Conservation (phyloP, 2,888 invertebrate genomes). For the Cryptophagus acutangulus region DNA sequence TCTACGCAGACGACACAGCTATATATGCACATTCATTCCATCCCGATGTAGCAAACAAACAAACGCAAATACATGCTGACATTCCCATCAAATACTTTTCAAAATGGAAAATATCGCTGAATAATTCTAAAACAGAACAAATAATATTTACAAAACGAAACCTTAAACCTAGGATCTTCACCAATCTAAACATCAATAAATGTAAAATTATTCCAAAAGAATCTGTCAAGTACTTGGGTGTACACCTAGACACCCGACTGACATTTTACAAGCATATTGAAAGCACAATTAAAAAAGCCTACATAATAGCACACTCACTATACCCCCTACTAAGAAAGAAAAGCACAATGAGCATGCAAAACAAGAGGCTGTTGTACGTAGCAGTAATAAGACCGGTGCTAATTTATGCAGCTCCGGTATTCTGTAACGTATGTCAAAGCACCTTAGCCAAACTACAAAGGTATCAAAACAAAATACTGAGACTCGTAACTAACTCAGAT, state of each 20-base stretch:
- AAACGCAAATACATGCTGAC: not conserved
- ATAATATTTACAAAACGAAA: not conserved
- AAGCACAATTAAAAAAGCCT: not conserved
- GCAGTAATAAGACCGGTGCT: no score
- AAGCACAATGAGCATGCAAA: no score
- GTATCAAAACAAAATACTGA: no score
- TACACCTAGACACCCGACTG: not conserved
- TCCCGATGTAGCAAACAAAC: not conserved
- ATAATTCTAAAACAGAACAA: not conserved
- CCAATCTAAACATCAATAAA: not conserved
- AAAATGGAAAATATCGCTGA: slow-evolving; percentile 1
- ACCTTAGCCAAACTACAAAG: no score
- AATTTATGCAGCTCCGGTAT: no score
- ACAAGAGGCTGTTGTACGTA: no score
- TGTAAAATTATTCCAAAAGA: not conserved
- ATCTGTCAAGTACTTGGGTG: slow-evolving; percentile 3
- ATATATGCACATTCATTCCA: not conserved
- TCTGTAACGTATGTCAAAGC: no score
- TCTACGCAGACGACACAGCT: slow-evolving; percentile 3
- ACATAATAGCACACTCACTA: no score
- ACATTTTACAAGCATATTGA: not conserved
- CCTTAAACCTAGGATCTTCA: not conserved
- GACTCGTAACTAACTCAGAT: no score
- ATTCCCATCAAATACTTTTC: not conserved
- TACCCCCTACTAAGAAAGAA: no score